Conservation (phyloP, 2,888 invertebrate genomes). For the Ochropacha duplaris region DNA sequence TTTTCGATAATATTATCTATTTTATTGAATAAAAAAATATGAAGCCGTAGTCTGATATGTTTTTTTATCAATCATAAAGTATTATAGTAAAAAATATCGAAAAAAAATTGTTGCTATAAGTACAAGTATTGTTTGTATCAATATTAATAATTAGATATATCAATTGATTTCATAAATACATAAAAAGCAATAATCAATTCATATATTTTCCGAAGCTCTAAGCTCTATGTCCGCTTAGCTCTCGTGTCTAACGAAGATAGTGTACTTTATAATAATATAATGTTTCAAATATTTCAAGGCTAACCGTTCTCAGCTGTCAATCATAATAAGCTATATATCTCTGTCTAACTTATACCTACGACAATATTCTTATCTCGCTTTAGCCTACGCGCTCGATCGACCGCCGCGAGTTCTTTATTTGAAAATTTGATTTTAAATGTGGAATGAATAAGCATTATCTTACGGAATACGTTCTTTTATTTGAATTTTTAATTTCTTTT, state of each 20-base stretch:
- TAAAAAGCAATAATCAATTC: neutral
- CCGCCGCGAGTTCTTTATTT: constrained; percentile 78
- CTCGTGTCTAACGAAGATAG: constrained; percentile 71
- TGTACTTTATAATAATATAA: constrained; percentile 83
- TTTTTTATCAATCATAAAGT: neutral
- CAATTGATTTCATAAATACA: neutral
- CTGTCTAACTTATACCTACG: constrained; percentile 59
- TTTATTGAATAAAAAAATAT: neutral
- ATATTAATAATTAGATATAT: neutral
- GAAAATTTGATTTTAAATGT: constrained; percentile 83
- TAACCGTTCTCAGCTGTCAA: constrained; percentile 83
- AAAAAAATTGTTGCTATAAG: neutral
- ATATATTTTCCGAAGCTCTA: constrained; percentile 25
- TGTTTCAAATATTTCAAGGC: constrained; percentile 84
- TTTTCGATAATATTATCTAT: neutral
- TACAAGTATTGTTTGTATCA: too few species aligned
- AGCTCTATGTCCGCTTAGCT: constrained; percentile 59
- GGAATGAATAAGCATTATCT: constrained; percentile 83
- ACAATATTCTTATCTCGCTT: constrained; percentile 54
- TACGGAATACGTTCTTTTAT: constrained; percentile 80
- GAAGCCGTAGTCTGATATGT: neutral
- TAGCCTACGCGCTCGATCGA: constrained; percentile 65
- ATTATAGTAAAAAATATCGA: neutral
- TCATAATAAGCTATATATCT: constrained; percentile 80
- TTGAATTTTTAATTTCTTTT: constrained; percentile 80